Conservation (phyloP, 2,888 invertebrate species). For the Candidula unifasciata region DNA sequence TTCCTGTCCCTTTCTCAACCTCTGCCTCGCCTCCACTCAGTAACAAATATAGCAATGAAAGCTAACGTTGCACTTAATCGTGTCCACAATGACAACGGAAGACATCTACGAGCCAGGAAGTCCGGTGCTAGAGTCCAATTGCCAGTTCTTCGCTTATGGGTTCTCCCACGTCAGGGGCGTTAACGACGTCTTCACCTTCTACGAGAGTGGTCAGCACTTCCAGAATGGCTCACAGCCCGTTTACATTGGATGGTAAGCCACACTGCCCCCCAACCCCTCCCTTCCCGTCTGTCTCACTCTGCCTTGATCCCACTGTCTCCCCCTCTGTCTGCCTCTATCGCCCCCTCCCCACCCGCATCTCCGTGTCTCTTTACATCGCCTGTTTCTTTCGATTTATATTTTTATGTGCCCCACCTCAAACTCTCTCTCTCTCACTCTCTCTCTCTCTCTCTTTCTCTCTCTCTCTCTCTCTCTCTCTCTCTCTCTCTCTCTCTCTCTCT, state of each 20-base stretch:
- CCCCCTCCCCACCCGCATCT: no score
- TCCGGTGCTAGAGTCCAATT: conserved; percentile 79
- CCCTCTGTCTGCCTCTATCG: no score
- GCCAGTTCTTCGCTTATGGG: conserved; percentile 95
- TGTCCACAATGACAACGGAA: conserved; percentile 68
- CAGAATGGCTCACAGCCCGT: conserved; percentile 83
- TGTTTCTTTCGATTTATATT: no score
- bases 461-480: conserved; percentile 24
- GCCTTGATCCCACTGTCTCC: no score
- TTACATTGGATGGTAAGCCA: conserved; percentile 85
- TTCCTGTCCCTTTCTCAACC: no score
- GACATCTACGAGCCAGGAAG: conserved; percentile 82
- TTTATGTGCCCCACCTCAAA: no score
- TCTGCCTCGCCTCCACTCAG: no score
- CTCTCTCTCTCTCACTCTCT: conserved; percentile 19
- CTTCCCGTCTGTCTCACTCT: no score
- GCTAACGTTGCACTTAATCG: no score
- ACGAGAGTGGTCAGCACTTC: conserved; percentile 83
- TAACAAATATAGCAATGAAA: no score
- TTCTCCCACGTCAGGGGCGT: conserved; percentile 87
- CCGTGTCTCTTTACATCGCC: no score
- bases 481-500: conserved; percentile 18
- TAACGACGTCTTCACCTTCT: conserved; percentile 90
- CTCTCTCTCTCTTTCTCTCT: conserved; percentile 24
- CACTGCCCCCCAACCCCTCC: no score